Conservation (phyloP, 2,113 vertebrate genomes). For the Ovibos moschatus region DNA sequence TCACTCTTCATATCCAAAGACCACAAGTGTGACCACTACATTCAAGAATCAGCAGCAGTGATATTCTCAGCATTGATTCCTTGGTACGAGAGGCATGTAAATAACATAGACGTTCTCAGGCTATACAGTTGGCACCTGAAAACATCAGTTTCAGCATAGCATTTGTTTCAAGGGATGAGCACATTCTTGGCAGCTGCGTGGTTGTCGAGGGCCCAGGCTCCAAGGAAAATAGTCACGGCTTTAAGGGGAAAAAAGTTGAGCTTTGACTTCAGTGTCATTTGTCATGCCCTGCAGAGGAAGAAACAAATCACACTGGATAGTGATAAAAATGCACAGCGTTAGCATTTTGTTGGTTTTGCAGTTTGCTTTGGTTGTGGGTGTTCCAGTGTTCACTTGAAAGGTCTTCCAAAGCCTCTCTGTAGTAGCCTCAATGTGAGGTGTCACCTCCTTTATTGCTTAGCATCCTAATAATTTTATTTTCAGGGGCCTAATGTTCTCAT, state of each 20-base stretch:
- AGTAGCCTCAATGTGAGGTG: slow-evolving; percentile 19
- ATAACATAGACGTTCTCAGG: neutral
- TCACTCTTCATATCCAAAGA: neutral
- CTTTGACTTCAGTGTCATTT: slow-evolving; percentile 28
- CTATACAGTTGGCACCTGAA: neutral
- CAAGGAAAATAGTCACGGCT: neutral
- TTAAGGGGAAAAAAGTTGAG: neutral
- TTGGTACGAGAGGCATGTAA: neutral
- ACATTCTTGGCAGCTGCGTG: neutral
- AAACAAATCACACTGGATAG: neutral
- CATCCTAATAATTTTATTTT: slow-evolving; percentile 59
- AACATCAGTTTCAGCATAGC: neutral
- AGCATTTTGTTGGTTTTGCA: neutral
- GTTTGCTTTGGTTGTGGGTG: neutral
- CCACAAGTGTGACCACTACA: neutral
- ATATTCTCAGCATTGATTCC: neutral
- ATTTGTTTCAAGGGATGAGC: neutral
- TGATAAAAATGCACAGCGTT: neutral
- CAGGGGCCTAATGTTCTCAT: slow-evolving; percentile 17
- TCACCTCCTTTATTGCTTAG: slow-evolving; percentile 11
- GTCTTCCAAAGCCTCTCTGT: slow-evolving; percentile 54
- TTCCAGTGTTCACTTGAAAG: neutral
- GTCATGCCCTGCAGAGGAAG: neutral
- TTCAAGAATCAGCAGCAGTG: neutral
- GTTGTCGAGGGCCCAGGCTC: neutral